Percentiles rank a stretch among this genome's conserved stretches.
phyloP scores from a whole-genome alignment of 2,113 vertebrate species.

The Acanthisitta chloris region DNA sequence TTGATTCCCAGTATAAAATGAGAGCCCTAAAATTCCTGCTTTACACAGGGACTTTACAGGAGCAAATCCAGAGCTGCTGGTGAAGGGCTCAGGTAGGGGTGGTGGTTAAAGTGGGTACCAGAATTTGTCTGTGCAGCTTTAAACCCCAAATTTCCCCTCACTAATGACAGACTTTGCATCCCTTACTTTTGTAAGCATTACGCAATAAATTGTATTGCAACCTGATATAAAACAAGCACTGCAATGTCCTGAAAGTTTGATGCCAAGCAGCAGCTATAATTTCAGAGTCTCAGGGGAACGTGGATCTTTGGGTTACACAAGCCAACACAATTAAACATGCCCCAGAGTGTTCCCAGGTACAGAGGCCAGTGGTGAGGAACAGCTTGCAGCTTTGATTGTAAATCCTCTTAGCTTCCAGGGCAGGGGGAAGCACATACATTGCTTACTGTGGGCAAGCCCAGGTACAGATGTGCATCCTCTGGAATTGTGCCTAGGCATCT shows the following conservation, averaged over 20 bases:
- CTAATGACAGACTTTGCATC: background rate
- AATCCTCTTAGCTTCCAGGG: background rate
- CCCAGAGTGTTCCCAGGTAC: background rate
- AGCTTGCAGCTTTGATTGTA: background rate
- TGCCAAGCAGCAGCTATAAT: background rate
- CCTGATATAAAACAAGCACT: background rate
- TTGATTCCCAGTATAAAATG: background rate
- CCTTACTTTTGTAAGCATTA: background rate
- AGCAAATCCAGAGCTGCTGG: background rate
- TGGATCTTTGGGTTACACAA: background rate
- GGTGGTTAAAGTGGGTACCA: background rate
- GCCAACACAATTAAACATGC: background rate
- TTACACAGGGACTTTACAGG: background rate
- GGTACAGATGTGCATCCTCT: background rate
- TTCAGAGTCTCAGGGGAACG: background rate
- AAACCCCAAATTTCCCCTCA: background rate
- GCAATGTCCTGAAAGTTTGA: background rate
- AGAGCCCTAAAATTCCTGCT: background rate
- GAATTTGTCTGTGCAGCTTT: background rate
- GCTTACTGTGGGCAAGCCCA: background rate
- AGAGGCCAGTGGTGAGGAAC: background rate
- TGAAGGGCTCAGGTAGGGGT: background rate
- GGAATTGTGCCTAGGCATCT: background rate
- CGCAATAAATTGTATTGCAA: background rate
- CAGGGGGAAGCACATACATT: background rate